phyloP scores from a whole-genome alignment of 2,113 vertebrate genomes.

The Heloderma charlesbogerti region DNA sequence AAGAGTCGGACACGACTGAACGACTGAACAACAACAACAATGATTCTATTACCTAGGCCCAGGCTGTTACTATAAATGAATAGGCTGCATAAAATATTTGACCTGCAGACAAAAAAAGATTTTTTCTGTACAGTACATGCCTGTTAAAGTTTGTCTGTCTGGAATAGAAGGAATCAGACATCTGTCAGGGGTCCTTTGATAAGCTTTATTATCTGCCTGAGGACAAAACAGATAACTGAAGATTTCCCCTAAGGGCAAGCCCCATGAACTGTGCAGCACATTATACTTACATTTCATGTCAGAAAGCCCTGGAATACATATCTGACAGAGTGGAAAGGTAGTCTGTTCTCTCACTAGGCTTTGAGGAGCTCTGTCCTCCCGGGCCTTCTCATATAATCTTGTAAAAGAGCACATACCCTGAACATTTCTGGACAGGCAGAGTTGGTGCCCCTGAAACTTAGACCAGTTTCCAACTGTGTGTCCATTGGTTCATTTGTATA shows the following conservation, averaged over 20 bases:
- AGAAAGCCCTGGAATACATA: constrained; percentile 3
- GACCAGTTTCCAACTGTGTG: neutral
- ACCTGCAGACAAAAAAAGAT: neutral
- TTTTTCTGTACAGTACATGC: neutral
- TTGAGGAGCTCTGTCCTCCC: neutral
- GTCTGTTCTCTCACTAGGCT: neutral
- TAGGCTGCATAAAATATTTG: neutral
- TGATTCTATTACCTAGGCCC: neutral
- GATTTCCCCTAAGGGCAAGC: constrained; percentile 19
- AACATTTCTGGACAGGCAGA: neutral
- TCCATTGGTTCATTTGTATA: neutral
- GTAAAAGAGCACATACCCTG: neutral
- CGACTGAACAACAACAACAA: no score
- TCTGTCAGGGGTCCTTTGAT: constrained; percentile 14
- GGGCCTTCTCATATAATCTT: neutral
- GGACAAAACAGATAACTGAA: constrained; percentile 22
- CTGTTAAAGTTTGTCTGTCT: constrained; percentile 4
- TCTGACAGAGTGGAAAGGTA: neutral
- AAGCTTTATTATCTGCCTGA: constrained; percentile 13
- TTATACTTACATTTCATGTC: constrained; percentile 26
- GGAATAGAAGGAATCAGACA: constrained; percentile 1
- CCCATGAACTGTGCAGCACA: constrained; percentile 27
- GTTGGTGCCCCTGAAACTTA: neutral
- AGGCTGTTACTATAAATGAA: neutral
- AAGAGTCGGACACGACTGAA: no score